Base-by-base conservation (phyloP, 2,797 vertebrate genomes). In the Hoplostethus atlanticus region DNA sequence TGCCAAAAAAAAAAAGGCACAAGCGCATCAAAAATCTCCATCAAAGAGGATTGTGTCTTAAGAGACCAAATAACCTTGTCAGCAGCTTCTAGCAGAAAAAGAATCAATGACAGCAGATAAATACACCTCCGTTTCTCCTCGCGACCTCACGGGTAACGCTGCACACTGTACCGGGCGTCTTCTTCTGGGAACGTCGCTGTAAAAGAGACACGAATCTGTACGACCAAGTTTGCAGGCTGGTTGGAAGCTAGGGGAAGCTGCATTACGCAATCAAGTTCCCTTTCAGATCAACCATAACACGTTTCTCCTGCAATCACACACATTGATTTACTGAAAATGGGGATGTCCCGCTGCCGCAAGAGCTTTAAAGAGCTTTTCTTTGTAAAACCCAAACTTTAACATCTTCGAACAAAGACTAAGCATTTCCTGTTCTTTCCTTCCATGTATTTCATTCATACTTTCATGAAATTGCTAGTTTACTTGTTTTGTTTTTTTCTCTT, bases 391-490 rank as follows among this genome's bases (percentile, higher is more conserved):
- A 8, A 31, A 54, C 52, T 13, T 17, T 28, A 53, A 28, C 51
- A 53, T 53, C 21, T 28, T 12, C 6, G 25, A 64, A n/a, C 56
- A 50, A 69, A 81, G 50, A 72, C 57, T 55, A 47, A 77, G 53
- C 71, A 74, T 83, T 81, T 80, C 40, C 61, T 72, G 48, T 31
- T 69, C 21, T 76, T 65, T 76, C 75, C 63, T 80, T 77, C 74
- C 70, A 68, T 66, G 31, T 67, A 68, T 76, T 64, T 70, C 46
- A 52, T 50, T 73, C 73, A 59, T 79, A 73, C 61, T 55, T 76
- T 68, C 80, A 78, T 84, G 83, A 87, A 80, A 85, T 58, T 84
- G 69, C 83, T 80, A 76, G 89, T 92, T 89, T 88, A 88, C 87
- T 80, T 59, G 36, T 83, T 50, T 77, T 87, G 74, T 34, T 54